These are phyloP conservation scores for Athrips mouffetella DNA, from an alignment of 2,888 invertebrate species.

Conservation along the genomic window DNA sequence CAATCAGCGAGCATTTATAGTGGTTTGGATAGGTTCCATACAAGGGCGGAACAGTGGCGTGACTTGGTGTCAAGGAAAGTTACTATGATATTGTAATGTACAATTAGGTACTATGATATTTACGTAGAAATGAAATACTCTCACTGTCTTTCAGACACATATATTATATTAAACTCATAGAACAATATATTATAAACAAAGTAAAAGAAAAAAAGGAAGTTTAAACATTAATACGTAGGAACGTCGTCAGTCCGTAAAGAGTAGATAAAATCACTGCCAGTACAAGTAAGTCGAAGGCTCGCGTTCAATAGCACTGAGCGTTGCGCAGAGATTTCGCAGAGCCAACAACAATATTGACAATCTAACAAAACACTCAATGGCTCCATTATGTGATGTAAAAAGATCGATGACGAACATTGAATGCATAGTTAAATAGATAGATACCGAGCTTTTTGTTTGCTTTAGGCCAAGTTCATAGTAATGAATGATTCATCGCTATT, in stretches of 20 bases:
- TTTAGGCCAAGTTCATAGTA: constrained; percentile 28
- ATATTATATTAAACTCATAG: too few relatives aligned
- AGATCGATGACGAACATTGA: constrained; percentile 32
- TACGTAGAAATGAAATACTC: too few relatives aligned
- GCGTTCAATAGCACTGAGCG: too few relatives aligned
- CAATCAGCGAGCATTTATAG: constrained; percentile 23
- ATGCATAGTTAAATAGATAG: constrained; percentile 32
- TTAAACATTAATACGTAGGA: too few relatives aligned
- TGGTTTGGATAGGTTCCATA: constrained; percentile 17
- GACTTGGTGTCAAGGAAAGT: constrained; percentile 25
- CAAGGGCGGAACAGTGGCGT: constrained; percentile 13
- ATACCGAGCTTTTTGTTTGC: constrained; percentile 28
- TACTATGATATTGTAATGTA: too few relatives aligned
- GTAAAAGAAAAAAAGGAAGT: too few relatives aligned
- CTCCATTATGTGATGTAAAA: constrained; percentile 28
- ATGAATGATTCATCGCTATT: too few relatives aligned
- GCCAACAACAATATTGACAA: constrained; percentile 36
- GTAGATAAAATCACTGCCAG: too few relatives aligned
- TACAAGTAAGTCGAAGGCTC: too few relatives aligned
- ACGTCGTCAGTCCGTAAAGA: too few relatives aligned
- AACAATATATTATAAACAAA: too few relatives aligned
- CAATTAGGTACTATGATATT: too few relatives aligned
- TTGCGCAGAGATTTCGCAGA: constrained; percentile 28
- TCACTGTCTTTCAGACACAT: constrained; percentile 20
- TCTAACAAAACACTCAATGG: constrained; percentile 37